Conservation (phyloP, 2,888 invertebrate species). For the Nycteola revayana region DNA sequence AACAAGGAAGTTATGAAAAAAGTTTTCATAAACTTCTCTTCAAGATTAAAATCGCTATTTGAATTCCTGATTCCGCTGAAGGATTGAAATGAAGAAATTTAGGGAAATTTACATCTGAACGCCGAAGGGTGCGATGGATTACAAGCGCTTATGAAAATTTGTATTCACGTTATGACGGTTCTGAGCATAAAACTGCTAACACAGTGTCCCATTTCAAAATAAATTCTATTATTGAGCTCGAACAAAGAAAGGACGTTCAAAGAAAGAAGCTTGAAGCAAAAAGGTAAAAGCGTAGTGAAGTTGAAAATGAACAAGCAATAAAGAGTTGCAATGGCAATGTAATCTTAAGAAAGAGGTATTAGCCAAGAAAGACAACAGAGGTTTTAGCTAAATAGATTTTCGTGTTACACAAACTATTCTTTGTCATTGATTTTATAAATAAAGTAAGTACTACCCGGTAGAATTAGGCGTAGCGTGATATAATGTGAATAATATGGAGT, state of each 20-base stretch:
- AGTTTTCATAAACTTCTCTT: slow-evolving; percentile 10
- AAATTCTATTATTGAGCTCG: slow-evolving; percentile 20
- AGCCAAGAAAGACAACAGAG: slow-evolving; percentile 17
- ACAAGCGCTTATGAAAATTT: slow-evolving; percentile 51
- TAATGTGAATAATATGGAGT: too few species aligned
- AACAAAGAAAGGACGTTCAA: slow-evolving; percentile 9
- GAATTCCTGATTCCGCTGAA: slow-evolving; percentile 49
- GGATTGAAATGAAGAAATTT: slow-evolving; percentile 51
- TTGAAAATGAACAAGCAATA: slow-evolving; percentile 17
- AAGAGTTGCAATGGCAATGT: slow-evolving; percentile 9
- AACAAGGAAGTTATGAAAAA: slow-evolving; percentile 7
- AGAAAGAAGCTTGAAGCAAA: slow-evolving; percentile 18
- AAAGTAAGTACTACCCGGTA: too few species aligned
- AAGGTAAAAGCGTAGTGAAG: slow-evolving; percentile 9
- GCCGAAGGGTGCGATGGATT: slow-evolving; percentile 38
- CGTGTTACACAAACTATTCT: too few species aligned
- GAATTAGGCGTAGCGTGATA: too few species aligned
- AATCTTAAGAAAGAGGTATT: slow-evolving; percentile 6
- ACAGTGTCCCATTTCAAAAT: slow-evolving; percentile 15
- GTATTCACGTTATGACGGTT: slow-evolving; percentile 35
- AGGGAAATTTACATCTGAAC: slow-evolving; percentile 49
- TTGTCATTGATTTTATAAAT: too few species aligned
- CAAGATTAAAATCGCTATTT: slow-evolving; percentile 28
- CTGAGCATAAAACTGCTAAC: slow-evolving; percentile 28
- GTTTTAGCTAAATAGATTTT: slow-evolving; percentile 22